Evolutionary conservation across 2,888 invertebrate species (phyloP).

Genomic region (Athalia cordata): DNA sequence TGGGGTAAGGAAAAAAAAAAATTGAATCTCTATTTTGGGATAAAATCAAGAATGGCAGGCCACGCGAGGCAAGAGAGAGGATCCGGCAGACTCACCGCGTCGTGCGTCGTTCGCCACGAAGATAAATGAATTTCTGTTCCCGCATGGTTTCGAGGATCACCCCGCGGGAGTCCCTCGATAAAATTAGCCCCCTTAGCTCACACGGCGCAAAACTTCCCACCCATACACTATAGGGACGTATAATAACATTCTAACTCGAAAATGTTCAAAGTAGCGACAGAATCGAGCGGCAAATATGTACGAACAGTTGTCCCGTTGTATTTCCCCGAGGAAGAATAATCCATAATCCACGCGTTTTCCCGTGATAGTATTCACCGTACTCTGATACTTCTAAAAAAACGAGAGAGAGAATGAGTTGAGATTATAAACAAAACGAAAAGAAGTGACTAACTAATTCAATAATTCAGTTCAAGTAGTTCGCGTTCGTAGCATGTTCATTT

Average conservation of each 20-base stretch:
- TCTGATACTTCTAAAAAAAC: no score
- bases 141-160: neutral
- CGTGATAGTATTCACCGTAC: neutral
- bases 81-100: neutral
- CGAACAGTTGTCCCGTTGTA: neutral
- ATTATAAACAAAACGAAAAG: neutral
- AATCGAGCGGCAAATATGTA: neutral
- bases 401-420: neutral
- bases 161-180: neutral
- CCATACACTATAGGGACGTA: no score
- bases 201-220: neutral
- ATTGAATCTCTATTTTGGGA: constrained; percentile 8
- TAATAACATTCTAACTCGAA: no score
- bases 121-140: constrained; percentile 21
- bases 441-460: neutral
- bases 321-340: neutral
- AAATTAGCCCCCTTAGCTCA: neutral
- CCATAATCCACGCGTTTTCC: neutral
- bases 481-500: neutral
- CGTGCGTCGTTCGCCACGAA: neutral
- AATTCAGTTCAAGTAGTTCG: neutral
- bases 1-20: neutral
- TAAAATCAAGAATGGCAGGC: constrained; percentile 1
- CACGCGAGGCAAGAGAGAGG: neutral
- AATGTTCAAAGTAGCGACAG: no score